Conservation (phyloP, 64 coral and sea anemone genomes). For the Dendronephthya gigantea region DNA sequence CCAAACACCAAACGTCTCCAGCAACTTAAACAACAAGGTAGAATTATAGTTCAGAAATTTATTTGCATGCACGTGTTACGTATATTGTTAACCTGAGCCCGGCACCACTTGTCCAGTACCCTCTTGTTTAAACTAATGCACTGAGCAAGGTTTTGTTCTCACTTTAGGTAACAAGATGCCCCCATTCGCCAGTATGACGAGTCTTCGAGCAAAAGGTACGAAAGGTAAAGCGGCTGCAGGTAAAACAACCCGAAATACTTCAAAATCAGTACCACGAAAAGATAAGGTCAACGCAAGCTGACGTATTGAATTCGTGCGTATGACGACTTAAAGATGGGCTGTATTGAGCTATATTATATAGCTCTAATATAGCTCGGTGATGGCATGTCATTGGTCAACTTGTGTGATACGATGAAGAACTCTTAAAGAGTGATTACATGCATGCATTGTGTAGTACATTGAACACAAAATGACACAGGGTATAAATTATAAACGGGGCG, state of each 20-base stretch:
- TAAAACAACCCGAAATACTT: neutral
- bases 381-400: no score
- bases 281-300: neutral
- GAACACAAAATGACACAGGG: no score
- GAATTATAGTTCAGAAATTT: neutral
- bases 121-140: no score
- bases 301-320: neutral
- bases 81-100: neutral
- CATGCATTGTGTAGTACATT: no score
- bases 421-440: no score
- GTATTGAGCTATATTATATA: no score
- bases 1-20: constrained; percentile 66
- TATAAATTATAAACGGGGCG: no score
- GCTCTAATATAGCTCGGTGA: no score
- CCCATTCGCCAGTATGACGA: neutral
- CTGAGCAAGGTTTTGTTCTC: no score
- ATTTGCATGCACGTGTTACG: neutral
- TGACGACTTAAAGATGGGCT: no score
- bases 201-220: neutral
- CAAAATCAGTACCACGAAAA: neutral
- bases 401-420: no score
- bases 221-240: neutral
- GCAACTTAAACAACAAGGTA: constrained; percentile 67
- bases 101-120: no score
- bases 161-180: neutral